Conservation (phyloP, 53 echinoderm and acorn worm genomes). For the Antedon mediterranea region DNA sequence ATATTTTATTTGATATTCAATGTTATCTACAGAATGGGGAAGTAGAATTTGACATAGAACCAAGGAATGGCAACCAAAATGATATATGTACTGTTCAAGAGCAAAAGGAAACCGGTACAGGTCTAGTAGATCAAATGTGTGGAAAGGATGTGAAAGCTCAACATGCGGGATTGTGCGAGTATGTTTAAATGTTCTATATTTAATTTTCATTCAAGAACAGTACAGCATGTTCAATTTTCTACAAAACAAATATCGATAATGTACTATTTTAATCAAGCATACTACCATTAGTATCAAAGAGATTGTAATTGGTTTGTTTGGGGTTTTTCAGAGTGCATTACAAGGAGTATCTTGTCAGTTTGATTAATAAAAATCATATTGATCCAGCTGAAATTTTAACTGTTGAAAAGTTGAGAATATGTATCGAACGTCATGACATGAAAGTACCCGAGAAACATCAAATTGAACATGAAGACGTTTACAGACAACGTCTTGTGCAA, state of each 20-base stretch:
- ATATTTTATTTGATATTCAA: too few species aligned
- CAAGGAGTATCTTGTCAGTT: slow-evolving; percentile 68
- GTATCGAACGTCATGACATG: slow-evolving; percentile 39
- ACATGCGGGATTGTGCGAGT: slow-evolving; percentile 73
- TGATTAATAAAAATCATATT: slow-evolving; percentile 52
- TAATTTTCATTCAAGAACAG: too few species aligned
- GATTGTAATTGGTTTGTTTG: background rate
- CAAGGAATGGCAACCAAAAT: background rate
- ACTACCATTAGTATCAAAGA: too few species aligned
- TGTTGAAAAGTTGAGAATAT: slow-evolving; percentile 9
- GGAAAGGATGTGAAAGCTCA: slow-evolving; percentile 18
- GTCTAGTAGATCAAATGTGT: slow-evolving; percentile 47
- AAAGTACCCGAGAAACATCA: slow-evolving; percentile 11
- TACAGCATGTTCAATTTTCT: too few species aligned
- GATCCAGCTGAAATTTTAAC: slow-evolving; percentile 47
- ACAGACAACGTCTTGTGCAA: slow-evolving; percentile 24
- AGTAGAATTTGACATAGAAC: slow-evolving; percentile 11
- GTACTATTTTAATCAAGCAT: too few species aligned
- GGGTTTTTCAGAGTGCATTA: slow-evolving; percentile 46
- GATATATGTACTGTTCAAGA: slow-evolving; percentile 47
- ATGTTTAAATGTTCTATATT: background rate
- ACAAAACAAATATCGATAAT: too few species aligned
- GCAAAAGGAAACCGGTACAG: slow-evolving; percentile 55
- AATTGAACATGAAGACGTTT: slow-evolving; percentile 23
- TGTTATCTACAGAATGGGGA: slow-evolving; percentile 11